phyloP scores from a whole-genome alignment of 2,113 vertebrate genomes.

The Cisticola juncidis region DNA sequence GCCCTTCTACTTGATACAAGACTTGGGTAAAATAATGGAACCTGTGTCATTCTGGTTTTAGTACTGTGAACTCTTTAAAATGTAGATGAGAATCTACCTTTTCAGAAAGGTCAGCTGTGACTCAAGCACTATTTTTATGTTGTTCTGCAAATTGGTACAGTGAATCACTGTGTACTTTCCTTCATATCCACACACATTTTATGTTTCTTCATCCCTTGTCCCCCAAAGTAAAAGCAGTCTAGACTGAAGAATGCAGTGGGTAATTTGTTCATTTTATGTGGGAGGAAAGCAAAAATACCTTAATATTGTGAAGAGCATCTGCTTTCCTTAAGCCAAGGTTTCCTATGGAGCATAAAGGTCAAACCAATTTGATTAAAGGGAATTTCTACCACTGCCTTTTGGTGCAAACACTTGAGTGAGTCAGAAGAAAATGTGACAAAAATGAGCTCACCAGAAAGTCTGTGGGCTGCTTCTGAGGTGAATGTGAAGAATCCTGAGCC shows the following conservation, averaged over 20 bases:
- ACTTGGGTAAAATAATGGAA: not conserved
- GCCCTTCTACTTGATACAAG: not conserved
- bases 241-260: not conserved
- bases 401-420: not conserved
- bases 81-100: not conserved
- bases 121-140: conserved; percentile 55
- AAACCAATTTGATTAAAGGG: not conserved
- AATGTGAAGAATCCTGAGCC: not conserved
- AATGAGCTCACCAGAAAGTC: not conserved
- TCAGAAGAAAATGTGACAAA: not conserved
- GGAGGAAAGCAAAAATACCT: conserved; percentile 22
- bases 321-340: not conserved
- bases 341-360: not conserved
- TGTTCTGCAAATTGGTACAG: conserved; percentile 30
- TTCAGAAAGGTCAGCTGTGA: conserved; percentile 56
- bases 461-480: not conserved
- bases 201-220: not conserved
- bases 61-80: not conserved
- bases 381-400: not conserved
- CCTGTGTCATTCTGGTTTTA: not conserved
- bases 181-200: not conserved
- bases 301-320: not conserved
- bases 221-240: conserved; percentile 1
- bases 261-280: not conserved
- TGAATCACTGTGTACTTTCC: conserved; percentile 52